phyloP scores from a whole-genome alignment of 2,888 invertebrate species.

The Stomorhina lunata region DNA sequence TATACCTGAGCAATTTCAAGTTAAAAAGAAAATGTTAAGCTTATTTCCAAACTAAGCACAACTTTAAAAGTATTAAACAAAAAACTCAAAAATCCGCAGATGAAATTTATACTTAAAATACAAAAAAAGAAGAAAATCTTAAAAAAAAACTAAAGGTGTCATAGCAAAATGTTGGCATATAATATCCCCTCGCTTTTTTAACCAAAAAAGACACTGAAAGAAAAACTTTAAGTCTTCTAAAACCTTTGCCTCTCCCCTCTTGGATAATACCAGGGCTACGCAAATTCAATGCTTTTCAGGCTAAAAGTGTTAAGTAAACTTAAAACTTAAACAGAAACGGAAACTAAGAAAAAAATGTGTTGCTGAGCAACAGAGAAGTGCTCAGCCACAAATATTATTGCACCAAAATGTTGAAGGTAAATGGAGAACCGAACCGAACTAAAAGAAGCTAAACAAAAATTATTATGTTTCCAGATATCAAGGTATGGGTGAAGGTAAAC shows the following conservation, averaged over 20 bases:
- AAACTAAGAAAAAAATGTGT: not conserved
- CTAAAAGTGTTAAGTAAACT: slow-evolving; percentile 15
- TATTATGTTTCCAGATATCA: too few relatives aligned
- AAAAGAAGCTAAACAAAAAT: not conserved
- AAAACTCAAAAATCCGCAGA: slow-evolving; percentile 24
- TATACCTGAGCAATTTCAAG: too few relatives aligned
- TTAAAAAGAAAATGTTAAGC: slow-evolving; percentile 15
- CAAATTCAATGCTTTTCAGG: too few relatives aligned
- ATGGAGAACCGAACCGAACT: not conserved
- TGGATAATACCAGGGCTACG: too few relatives aligned
- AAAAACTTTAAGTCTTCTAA: too few relatives aligned
- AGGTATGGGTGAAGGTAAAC: slow-evolving; percentile 52
- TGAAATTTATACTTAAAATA: slow-evolving; percentile 31
- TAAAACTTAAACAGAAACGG: slow-evolving; percentile 6
- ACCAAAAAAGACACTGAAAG: not conserved
- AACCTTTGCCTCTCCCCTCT: too few relatives aligned
- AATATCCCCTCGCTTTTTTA: not conserved
- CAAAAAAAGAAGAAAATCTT: not conserved
- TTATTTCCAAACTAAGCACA: slow-evolving; percentile 16
- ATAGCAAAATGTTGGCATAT: slow-evolving; percentile 29
- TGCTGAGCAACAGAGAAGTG: too few relatives aligned
- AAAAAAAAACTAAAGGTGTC: slow-evolving; percentile 54
- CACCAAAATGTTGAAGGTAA: slow-evolving; percentile 19
- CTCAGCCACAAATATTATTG: slow-evolving; percentile 21
- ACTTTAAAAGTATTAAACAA: not conserved